A percentile compares a stretch with the other conserved stretches of the same genome.
Conservation (phyloP, 2,888 invertebrate genomes). For the Drosophila pseudotalamancana region DNA sequence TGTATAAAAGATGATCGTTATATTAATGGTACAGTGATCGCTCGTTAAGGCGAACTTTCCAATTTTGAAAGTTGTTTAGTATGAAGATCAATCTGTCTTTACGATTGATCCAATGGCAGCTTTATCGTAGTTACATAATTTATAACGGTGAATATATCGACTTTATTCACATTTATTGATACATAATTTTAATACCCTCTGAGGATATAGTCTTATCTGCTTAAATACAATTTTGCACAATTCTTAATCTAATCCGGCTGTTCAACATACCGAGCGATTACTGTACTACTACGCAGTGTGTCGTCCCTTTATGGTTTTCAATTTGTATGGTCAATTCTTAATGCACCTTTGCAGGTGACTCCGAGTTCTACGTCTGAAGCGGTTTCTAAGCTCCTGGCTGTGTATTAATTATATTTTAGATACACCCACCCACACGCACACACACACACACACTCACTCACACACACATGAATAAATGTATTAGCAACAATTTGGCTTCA, state of each 20-base stretch:
- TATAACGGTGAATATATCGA: too few relatives aligned
- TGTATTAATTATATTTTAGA: slow-evolving; percentile 12
- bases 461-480: slow-evolving; percentile 29
- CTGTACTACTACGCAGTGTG: slow-evolving; percentile 38
- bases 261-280: slow-evolving; percentile 4
- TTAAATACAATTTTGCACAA: neutral
- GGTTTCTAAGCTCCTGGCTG: neutral
- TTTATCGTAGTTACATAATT: neutral
- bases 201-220: neutral
- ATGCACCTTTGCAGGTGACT: slow-evolving; percentile 65
- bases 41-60: neutral
- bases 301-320: slow-evolving; percentile 19
- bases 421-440: neutral
- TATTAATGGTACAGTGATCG: neutral
- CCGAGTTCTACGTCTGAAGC: slow-evolving; percentile 73
- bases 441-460: slow-evolving; percentile 17
- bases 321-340: slow-evolving; percentile 13
- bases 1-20: neutral
- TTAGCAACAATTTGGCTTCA: slow-evolving; percentile 29
- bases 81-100: too few relatives aligned
- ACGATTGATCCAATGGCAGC: neutral
- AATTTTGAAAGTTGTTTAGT: too few relatives aligned
- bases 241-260: neutral
- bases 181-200: neutral
- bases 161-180: neutral